A percentile compares a stretch with the other conserved stretches of the same genome.
These are phyloP conservation scores for Lytechinus pictus DNA, from an alignment of 35 echinoderm and acorn worm species.

Conservation along the genomic window DNA sequence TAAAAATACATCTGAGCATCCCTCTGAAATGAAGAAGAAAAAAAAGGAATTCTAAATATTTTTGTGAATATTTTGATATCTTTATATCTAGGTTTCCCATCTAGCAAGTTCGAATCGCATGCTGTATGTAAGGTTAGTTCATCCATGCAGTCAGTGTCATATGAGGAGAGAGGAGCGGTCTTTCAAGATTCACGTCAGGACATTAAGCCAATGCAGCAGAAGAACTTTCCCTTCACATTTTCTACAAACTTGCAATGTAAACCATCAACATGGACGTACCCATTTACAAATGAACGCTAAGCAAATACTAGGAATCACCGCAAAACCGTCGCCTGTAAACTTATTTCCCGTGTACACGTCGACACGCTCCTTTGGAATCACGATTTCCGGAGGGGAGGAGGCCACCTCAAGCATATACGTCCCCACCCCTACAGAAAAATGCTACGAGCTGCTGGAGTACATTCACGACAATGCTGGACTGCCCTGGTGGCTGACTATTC, in stretches of 20 bases:
- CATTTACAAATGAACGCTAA: not conserved
- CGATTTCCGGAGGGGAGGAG: not conserved
- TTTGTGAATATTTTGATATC: too few species aligned
- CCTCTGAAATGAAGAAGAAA: too few species aligned
- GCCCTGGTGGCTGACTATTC: conserved; percentile 93
- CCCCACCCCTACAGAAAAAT: conserved; percentile 76
- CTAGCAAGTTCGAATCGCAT: not conserved
- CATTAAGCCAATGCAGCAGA: not conserved
- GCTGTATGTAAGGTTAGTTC: not conserved
- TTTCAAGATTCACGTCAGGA: not conserved
- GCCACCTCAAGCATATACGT: conserved; percentile 51
- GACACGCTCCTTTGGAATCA: conserved; percentile 33
- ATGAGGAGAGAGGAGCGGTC: not conserved
- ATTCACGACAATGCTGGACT: conserved; percentile 63
- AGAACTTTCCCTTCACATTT: not conserved
- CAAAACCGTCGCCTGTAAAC: not conserved
- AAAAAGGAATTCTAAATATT: too few species aligned
- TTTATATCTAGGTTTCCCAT: not conserved
- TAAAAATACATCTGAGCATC: too few species aligned
- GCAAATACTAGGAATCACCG: not conserved
- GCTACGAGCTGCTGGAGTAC: conserved; percentile 86
- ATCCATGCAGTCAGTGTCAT: not conserved
- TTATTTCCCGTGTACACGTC: not conserved
- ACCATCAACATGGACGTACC: not conserved
- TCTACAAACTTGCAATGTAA: not conserved